Base-by-base conservation (phyloP, 1,140 invertebrate species). In the Bombus impatiens region DNA sequence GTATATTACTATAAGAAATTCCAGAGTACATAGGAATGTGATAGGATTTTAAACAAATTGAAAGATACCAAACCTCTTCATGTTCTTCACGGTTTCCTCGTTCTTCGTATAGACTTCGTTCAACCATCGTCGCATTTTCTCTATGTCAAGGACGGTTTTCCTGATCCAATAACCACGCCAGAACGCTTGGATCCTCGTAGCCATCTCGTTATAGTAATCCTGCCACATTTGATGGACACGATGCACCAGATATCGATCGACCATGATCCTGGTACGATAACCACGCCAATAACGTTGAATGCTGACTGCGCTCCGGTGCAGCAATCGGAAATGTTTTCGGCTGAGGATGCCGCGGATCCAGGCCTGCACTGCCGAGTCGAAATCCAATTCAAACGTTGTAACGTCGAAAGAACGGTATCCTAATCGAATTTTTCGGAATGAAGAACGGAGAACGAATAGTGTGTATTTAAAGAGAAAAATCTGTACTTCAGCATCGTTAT, bases 211-310 rank as follows among this genome's bases (percentile, higher is more conserved):
- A 67, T 89, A 89, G 82, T 86, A n/a, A 82, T 92, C 47, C 67
- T 91, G 70, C 89, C 89, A 88, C 82, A 88, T 88, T 35, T 88
- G 79, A 32, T 82, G 68, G 42, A 89, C 87, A 62, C 81, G 74
- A 68, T 87, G 35, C 18, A 78, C 32, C 28, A 91, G 53, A 75
- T 87, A 82, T 62, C 67, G 87, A 74, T 84, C 68, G 3, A 86
- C 42, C 9, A 71, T 75, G 32, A 78, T 84, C 75, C 88, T 89
- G 18, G 72, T 79, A 2, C 28, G 37, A 82, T 90, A 89, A 74
- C 91, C 89, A 13, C 92, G 89, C 93, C 93, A 94, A 75, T 91
- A 71, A 28, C 86, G 86, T 42, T 94, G 93, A 47, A 94, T 86
- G 32, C 82, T 85, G 32, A 47, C 89, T 13, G 91, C 90, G 57